Evolutionary conservation across 2,888 invertebrate species (phyloP), one percentile per base, ranked within the genome.

Genomic region (Ellobium chinense): DNA sequence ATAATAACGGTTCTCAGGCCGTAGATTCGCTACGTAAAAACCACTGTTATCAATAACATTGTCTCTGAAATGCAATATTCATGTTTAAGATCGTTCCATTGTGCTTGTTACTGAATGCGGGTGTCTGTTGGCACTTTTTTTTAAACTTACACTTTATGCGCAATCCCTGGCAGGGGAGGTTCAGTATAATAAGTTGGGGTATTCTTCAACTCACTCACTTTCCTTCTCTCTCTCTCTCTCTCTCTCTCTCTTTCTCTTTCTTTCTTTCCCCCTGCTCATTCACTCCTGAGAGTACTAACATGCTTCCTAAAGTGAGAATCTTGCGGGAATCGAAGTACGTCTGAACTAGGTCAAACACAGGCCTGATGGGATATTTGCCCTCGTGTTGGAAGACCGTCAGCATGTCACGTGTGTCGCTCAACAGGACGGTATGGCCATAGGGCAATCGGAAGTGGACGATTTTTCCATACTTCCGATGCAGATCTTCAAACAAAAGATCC

Each of bases 241-340:
- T 76, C 65, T 76, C 37, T 76, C 65, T 65, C 54, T 31, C 46
- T 46, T 65, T 65, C 12, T 65, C 75, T 65, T 7, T 65, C 54
- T 76, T 7, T 76, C 37, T 75, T 29, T 76, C 65, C 37, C 1
- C 62, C 31, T 54, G 1, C 46, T 1, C 68, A 54, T 77, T 31
- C 68, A 21, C 68, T 60, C n/a, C 27, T 60, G 9, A 18, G 5
- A 60, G 5, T 21, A 88, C 75, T 75, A 18, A 75, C 75, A 63
- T 39, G 14, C 36, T 75, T 18, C 63, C 29, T 29, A 75, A 31
- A 24, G 75, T 75, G 27, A 36, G 36, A 29, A 60, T 37, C n/a
- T 39, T 37, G 12, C 63, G 36, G 14, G 75, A 31, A 4, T 56
- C 37, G 56, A 66, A 65, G 36, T 76, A 76, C 2, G 39, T 27